These are phyloP conservation scores for Anneissia japonica DNA, from an alignment of 35 echinoderm and acorn worm genomes.

Conservation along the genomic window DNA sequence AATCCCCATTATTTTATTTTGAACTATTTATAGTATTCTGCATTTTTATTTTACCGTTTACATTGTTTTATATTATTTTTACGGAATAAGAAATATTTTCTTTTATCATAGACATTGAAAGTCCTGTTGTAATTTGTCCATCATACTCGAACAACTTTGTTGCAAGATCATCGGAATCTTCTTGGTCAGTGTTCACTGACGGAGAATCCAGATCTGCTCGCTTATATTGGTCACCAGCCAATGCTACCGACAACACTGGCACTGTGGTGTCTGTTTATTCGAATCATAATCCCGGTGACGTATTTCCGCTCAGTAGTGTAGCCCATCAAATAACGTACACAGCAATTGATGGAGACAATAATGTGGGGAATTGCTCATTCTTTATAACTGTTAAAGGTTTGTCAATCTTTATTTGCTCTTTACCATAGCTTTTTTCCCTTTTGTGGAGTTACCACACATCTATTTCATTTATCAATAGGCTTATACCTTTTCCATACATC, in stretches of 20 bases:
- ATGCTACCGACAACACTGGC: background rate
- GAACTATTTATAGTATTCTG: too few species aligned
- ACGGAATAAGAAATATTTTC: background rate
- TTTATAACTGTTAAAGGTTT: background rate
- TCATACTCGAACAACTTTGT: background rate
- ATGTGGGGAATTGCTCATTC: background rate
- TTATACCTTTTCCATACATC: too few species aligned
- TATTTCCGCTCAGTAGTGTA: background rate
- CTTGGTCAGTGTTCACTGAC: background rate
- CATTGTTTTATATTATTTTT: too few species aligned
- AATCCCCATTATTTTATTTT: too few species aligned
- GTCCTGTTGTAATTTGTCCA: background rate
- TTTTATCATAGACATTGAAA: background rate
- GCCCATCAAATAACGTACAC: background rate
- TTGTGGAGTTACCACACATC: too few species aligned
- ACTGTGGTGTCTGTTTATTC: background rate
- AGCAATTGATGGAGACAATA: background rate
- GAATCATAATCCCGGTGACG: background rate
- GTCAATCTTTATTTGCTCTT: background rate
- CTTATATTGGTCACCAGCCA: background rate
- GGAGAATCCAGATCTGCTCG: background rate
- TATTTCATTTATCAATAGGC: too few species aligned
- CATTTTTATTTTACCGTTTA: too few species aligned
- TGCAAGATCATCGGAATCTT: background rate
- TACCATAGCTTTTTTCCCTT: too few species aligned